phyloP scores from a whole-genome alignment of 92 coral and sea anemone genomes.

The Epizoanthus ramosus region DNA sequence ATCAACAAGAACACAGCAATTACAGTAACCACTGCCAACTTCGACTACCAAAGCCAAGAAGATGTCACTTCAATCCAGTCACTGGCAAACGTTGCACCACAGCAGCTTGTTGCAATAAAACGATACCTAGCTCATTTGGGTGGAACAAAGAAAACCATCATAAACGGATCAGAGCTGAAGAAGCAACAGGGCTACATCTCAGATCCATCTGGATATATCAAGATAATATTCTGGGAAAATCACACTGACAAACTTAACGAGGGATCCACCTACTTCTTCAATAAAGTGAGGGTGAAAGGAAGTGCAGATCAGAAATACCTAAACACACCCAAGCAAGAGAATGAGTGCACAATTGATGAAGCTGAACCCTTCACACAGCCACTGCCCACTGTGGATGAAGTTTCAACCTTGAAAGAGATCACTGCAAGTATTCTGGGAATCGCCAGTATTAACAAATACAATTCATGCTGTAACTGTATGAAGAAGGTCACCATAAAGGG shows the following conservation, averaged over 20 bases:
- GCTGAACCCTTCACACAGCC: conserved; percentile 62
- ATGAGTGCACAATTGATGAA: conserved; percentile 52
- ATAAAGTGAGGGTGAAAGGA: conserved; percentile 50
- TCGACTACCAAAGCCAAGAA: conserved; percentile 58
- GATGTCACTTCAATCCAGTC: conserved; percentile 53
- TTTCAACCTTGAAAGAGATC: conserved; percentile 56
- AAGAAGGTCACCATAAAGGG: conserved; percentile 68
- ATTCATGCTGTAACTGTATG: conserved; percentile 58
- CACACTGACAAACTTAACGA: conserved; percentile 51
- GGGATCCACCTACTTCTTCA: conserved; percentile 44
- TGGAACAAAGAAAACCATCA: conserved; percentile 49
- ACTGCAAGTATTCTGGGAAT: conserved; percentile 53
- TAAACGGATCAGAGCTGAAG: conserved; percentile 50
- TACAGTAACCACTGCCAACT: conserved; percentile 43
- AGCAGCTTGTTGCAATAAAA: conserved; percentile 69
- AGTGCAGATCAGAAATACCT: conserved; percentile 40
- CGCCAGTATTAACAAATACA: conserved; percentile 50
- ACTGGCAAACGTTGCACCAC: conserved; percentile 47
- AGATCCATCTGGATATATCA: conserved; percentile 52
- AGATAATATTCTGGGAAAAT: conserved; percentile 56
- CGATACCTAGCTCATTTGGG: conserved; percentile 62
- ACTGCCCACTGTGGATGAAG: conserved; percentile 49
- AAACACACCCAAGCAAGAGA: conserved; percentile 56
- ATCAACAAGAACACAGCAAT: conserved; percentile 53
- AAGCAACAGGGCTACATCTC: conserved; percentile 64